Evolutionary conservation across 2,797 vertebrate species (phyloP).

Genomic region (Astyanax mexicanus): DNA sequence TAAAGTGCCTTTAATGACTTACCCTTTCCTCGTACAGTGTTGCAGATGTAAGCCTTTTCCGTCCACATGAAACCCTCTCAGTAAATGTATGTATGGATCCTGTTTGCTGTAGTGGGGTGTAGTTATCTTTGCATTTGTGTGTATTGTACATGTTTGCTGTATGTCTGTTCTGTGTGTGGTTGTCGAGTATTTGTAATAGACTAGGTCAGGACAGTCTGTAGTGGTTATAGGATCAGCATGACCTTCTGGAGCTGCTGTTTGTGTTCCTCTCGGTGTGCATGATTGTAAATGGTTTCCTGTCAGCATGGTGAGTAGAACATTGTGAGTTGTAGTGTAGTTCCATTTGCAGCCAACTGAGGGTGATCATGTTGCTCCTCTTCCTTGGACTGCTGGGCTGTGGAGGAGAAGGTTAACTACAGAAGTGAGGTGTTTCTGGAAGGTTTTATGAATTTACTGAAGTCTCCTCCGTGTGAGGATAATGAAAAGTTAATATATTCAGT

Average conservation of each 20-base stretch:
- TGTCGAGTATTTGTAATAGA: slow-evolving; percentile 5
- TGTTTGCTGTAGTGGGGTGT: background rate
- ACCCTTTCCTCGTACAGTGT: slow-evolving; percentile 18
- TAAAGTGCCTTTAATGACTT: slow-evolving; percentile 61
- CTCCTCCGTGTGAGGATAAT: slow-evolving; percentile 6
- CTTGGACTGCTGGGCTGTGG: slow-evolving; percentile 21
- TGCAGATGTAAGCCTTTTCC: slow-evolving; percentile 19
- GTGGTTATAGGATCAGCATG: slow-evolving; percentile 22
- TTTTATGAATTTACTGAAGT: slow-evolving; percentile 24
- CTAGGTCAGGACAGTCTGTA: slow-evolving; percentile 13
- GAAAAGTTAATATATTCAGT: slow-evolving; percentile 26
- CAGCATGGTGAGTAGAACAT: slow-evolving; percentile 27
- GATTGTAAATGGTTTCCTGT: slow-evolving; percentile 23
- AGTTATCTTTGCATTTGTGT: background rate
- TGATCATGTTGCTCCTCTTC: slow-evolving; percentile 39
- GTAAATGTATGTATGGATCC: slow-evolving; percentile 10
- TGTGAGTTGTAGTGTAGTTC: slow-evolving; percentile 29
- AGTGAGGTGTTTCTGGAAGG: slow-evolving; percentile 20
- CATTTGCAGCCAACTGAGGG: slow-evolving; percentile 39
- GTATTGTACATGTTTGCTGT: slow-evolving; percentile 17
- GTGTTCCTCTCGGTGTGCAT: slow-evolving; percentile 35
- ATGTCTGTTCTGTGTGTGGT: background rate
- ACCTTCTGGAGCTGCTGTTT: slow-evolving; percentile 10
- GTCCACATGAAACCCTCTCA: slow-evolving; percentile 27
- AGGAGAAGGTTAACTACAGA: slow-evolving; percentile 38